Base-by-base conservation (phyloP, 2,888 invertebrate genomes). In the Sesia apiformis region DNA sequence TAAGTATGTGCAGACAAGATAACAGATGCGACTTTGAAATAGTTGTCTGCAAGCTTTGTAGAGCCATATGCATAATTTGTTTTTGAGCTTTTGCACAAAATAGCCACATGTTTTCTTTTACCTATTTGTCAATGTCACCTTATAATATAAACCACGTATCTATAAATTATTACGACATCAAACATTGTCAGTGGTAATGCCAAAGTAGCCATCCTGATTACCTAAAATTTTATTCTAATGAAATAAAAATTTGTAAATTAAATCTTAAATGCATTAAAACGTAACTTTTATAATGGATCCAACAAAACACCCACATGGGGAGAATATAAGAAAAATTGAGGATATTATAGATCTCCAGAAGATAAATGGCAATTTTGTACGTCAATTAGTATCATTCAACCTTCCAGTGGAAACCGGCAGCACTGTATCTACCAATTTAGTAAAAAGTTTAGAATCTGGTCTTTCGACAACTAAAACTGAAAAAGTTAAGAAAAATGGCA, bases 291-390 rank as follows among this genome's bases (percentile, higher is more conserved):
- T 54, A 54, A 84, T 84, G 84, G 75, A 81, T 60, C 56, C 64
- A 40, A 69, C 67, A 56, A 56, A 61, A 53, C 60, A 67, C 56
- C 54, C 70, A 42, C 61, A 67, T 52, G 70, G 78, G 59, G 72
- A 72, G 55, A 72, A 69, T 55, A 76, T 85, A 57, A 76, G 78
- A 60, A 76, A 87, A 81, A 87, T 87, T 56, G 86, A 88, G 67
- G 87, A 88, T 60, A 79, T 89, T 6, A 83, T 88, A 64, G 84
- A 88, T 54, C 76, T 85, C 41, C 85, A 87, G 70, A 87, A 83
- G 70, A 82, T 81, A 53, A 84, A 84, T 58, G 85, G 85, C 53
- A 78, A 70, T 59, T 76, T 68, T 54, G 73, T 69, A 58, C 59
- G 65, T 50, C 72, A 81, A 51, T 86, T 87, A 71, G 84, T 87